phyloP scores from a whole-genome alignment of 1,140 invertebrate species.

The Bicyclus anynana region DNA sequence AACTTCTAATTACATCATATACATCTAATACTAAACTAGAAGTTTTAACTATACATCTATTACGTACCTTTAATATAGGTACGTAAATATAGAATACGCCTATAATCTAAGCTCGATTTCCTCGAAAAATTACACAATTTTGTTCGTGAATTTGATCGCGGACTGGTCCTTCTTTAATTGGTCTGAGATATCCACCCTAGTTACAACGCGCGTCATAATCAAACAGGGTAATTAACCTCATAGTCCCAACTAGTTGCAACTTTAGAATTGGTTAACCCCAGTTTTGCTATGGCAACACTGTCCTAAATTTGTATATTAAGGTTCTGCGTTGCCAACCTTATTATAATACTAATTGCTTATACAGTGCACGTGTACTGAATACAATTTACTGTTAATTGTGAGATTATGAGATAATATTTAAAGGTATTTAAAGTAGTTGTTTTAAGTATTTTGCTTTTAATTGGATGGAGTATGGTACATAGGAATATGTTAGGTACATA shows the following conservation, averaged over 20 bases:
- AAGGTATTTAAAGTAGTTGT: not conserved
- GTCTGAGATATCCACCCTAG: not conserved
- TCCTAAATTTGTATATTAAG: not conserved
- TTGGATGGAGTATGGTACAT: not conserved
- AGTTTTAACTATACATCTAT: no score
- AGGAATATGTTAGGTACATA: no score
- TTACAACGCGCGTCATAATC: not conserved
- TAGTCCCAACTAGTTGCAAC: slow-evolving; percentile 3
- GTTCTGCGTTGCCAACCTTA: slow-evolving; percentile 3
- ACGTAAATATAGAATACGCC: no score
- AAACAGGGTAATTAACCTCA: slow-evolving; percentile 8
- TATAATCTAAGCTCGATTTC: no score
- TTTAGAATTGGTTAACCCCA: slow-evolving; percentile 7
- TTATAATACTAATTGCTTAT: slow-evolving; percentile 1
- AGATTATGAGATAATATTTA: not conserved
- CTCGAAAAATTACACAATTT: no score
- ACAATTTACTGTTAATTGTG: not conserved
- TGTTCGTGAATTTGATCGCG: no score
- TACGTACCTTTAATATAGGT: no score
- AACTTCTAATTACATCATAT: no score
- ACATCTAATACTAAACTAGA: no score
- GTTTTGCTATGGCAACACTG: not conserved
- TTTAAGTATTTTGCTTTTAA: not conserved
- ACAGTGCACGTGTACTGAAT: not conserved
- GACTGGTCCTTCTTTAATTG: no score